phyloP scores from a whole-genome alignment of 2,797 vertebrate species.

The Sylvia borin region DNA sequence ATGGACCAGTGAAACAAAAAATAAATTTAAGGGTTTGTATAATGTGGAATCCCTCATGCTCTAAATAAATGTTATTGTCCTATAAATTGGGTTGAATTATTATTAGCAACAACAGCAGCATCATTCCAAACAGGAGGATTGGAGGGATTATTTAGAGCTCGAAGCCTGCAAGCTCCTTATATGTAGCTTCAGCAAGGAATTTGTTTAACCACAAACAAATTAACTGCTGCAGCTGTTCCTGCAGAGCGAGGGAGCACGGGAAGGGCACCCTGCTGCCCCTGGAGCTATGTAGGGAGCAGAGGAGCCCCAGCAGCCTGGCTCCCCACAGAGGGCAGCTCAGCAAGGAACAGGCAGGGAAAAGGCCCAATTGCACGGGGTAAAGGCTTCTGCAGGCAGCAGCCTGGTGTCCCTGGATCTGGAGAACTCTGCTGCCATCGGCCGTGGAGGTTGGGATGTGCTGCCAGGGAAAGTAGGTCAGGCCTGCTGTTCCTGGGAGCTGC shows the following conservation, averaged over 20 bases:
- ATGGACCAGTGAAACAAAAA: slow-evolving; percentile 82
- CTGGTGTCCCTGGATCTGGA: fast-evolving
- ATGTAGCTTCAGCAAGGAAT: slow-evolving; percentile 37
- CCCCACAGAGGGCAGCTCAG: not conserved
- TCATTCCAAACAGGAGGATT: not conserved
- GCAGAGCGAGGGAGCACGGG: fast-evolving
- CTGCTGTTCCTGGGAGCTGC: fast-evolving
- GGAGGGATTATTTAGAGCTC: slow-evolving; percentile 36
- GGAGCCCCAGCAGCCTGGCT: not conserved
- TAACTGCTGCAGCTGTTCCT: not conserved
- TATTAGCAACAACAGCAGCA: slow-evolving; percentile 45
- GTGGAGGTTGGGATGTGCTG: fast-evolving
- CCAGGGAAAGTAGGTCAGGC: not conserved
- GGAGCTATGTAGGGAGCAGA: not conserved
- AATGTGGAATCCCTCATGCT: slow-evolving; percentile 80
- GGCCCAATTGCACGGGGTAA: fast-evolving
- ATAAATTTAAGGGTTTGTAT: slow-evolving; percentile 79
- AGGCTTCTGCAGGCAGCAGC: not conserved
- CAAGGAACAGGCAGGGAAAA: not conserved
- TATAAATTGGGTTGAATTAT: slow-evolving; percentile 59
- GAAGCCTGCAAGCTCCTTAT: slow-evolving; percentile 32
- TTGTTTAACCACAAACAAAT: slow-evolving; percentile 15
- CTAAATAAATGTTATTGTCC: slow-evolving; percentile 84
- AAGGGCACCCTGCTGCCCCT: fast-evolving
- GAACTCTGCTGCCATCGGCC: fast-evolving